Conservation (phyloP, 1,140 invertebrate genomes). For the Thalassaphorura encarpata region DNA sequence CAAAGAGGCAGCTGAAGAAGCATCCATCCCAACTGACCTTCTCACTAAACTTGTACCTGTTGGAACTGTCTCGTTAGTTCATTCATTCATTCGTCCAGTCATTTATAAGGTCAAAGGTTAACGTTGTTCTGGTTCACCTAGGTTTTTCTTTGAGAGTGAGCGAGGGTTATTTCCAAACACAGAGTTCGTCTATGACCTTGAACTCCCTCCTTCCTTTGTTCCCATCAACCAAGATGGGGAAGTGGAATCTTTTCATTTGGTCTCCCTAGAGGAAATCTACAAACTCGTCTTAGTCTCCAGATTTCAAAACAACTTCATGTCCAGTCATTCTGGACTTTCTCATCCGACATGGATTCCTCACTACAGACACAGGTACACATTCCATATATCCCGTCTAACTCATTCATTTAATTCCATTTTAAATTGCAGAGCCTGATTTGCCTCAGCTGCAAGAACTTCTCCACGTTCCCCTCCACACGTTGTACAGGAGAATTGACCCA, state of each 20-base stretch:
- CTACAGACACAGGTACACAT: constrained; percentile 71
- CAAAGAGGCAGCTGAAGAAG: constrained; percentile 90
- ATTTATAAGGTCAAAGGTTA: no score
- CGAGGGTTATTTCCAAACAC: constrained; percentile 86
- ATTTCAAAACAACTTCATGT: constrained; percentile 87
- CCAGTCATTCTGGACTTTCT: constrained; percentile 84
- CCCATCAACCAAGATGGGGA: constrained; percentile 86
- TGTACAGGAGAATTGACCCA: constrained; percentile 43
- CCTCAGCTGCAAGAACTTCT: constrained; percentile 69
- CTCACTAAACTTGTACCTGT: constrained; percentile 63
- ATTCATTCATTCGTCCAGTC: no score
- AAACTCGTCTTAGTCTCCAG: constrained; percentile 38
- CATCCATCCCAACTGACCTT: constrained; percentile 64
- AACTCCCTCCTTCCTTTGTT: constrained; percentile 65
- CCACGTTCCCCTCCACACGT: constrained; percentile 69
- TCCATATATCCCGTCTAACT: neutral
- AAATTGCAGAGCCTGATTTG: constrained; percentile 60
- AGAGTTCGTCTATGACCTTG: constrained; percentile 89
- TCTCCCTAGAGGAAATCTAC: constrained; percentile 62
- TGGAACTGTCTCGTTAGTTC: constrained; percentile 72
- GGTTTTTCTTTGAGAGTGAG: constrained; percentile 86
- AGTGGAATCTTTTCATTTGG: constrained; percentile 76
- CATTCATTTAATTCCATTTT: constrained; percentile 29
- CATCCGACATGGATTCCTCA: constrained; percentile 77
- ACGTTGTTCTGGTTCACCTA: no score